Evolutionary conservation across 92 coral and sea anemone genomes (phyloP).

Genomic region (Actinernus sp.): DNA sequence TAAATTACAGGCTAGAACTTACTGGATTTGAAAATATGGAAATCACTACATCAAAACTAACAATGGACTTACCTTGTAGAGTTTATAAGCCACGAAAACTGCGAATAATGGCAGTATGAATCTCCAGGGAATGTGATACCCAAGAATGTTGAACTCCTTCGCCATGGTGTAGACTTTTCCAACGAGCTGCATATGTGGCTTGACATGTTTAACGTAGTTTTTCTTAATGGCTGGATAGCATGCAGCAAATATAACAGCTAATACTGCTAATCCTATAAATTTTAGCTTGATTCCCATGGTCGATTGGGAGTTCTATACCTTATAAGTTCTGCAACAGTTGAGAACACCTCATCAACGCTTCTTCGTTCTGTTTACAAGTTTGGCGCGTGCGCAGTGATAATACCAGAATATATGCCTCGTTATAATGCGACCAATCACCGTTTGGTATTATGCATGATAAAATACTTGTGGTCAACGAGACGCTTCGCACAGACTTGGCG

Average conservation of each 20-base stretch:
- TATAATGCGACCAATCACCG: slow-evolving; percentile 67
- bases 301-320: neutral
- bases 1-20: too few species aligned
- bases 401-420: slow-evolving; percentile 54
- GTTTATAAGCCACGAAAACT: slow-evolving; percentile 74
- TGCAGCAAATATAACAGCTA: slow-evolving; percentile 82
- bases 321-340: neutral
- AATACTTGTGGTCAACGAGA: slow-evolving; percentile 11
- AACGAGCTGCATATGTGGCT: slow-evolving; percentile 86
- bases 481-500: too few species aligned
- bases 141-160: slow-evolving; percentile 88
- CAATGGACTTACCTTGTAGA: slow-evolving; percentile 83
- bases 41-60: too few species aligned
- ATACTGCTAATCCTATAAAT: slow-evolving; percentile 79
- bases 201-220: slow-evolving; percentile 80
- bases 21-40: too few species aligned
- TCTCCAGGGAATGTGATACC: slow-evolving; percentile 96
- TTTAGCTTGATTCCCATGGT: slow-evolving; percentile 80
- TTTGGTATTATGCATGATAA: neutral
- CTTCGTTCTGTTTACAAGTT: slow-evolving; percentile 28
- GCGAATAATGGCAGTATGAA: slow-evolving; percentile 86
- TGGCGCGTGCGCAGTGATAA: slow-evolving; percentile 23
- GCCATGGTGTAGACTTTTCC: slow-evolving; percentile 59
- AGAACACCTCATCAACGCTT: slow-evolving; percentile 32
- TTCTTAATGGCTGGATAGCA: slow-evolving; percentile 86